phyloP scores from a whole-genome alignment of 2,888 invertebrate genomes.

The Scaptomyza tumidula region DNA sequence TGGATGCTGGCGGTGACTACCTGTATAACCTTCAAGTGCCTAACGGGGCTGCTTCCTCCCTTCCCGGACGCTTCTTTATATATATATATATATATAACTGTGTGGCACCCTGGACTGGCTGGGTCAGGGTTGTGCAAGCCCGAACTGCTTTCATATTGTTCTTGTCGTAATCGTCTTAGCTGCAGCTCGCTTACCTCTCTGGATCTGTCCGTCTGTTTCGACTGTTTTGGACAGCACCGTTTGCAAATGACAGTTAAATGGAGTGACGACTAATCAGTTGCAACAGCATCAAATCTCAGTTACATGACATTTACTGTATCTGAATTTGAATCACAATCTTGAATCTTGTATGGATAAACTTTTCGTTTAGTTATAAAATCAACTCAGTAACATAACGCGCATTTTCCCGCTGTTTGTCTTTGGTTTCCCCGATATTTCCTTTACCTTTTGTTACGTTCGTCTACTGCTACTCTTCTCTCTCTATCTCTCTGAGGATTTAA shows the following conservation, averaged over 20 bases:
- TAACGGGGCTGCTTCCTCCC: not conserved
- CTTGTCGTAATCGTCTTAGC: constrained; percentile 43
- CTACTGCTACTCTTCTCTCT: not conserved
- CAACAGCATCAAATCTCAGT: constrained; percentile 34
- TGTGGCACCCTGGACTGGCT: not conserved
- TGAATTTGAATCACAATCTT: no score
- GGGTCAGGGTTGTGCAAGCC: constrained; percentile 41
- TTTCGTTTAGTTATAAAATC: no score
- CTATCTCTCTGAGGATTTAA: constrained; percentile 4
- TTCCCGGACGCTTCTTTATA: not conserved
- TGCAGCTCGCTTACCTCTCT: constrained; percentile 42
- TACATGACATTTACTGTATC: not conserved
- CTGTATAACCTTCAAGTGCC: not conserved
- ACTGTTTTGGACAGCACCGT: not conserved
- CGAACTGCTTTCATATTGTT: constrained; percentile 8
- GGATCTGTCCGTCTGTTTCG: not conserved
- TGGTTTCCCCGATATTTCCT: not conserved
- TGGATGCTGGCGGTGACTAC: not conserved
- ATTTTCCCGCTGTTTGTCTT: not conserved
- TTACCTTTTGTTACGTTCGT: constrained; percentile 10
- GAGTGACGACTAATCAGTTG: constrained; percentile 67
- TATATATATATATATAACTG: not conserved
- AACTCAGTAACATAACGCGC: constrained; percentile 5
- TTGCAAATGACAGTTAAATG: constrained; percentile 75
- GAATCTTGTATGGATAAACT: no score